phyloP scores from a whole-genome alignment of 2,113 vertebrate species.

The Syngnathus floridae region DNA sequence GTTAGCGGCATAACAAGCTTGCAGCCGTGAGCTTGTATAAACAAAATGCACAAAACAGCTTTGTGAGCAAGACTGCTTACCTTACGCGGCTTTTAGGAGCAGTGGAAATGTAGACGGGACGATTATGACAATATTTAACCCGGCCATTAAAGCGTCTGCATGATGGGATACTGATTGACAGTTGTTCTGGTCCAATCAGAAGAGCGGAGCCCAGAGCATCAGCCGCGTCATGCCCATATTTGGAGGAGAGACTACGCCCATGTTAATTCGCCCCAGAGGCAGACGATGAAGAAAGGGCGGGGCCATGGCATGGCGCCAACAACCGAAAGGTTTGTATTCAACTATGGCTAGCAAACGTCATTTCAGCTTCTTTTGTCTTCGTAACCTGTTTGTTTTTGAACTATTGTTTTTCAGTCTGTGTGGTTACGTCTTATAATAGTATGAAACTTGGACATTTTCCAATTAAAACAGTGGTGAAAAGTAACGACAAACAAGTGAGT shows the following conservation, averaged over 20 bases:
- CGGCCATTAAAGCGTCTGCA: slow-evolving; percentile 3
- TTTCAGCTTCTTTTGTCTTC: not conserved
- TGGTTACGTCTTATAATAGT: not conserved
- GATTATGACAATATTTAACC: slow-evolving; percentile 20
- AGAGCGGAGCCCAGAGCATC: not conserved
- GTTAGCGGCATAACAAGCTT: not conserved
- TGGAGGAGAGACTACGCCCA: slow-evolving; percentile 12
- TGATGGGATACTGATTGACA: slow-evolving; percentile 24
- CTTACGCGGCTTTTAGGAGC: slow-evolving; percentile 24
- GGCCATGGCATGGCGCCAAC: not conserved
- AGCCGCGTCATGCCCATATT: slow-evolving; percentile 37
- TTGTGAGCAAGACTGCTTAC: slow-evolving; percentile 28
- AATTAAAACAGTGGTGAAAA: not conserved
- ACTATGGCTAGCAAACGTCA: not conserved
- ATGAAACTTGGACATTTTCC: not conserved
- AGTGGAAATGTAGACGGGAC: slow-evolving; percentile 6
- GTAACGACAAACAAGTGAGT: not conserved
- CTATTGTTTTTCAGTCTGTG: not conserved
- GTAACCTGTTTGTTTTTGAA: not conserved
- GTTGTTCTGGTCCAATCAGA: slow-evolving; percentile 36
- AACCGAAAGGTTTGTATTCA: not conserved
- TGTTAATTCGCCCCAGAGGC: not conserved
- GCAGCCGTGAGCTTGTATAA: not conserved
- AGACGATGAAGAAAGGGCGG: not conserved
- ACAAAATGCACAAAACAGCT: not conserved